A percentile compares a stretch with the other conserved stretches of the same genome.
Conservation (phyloP, 1,140 invertebrate genomes). For the Orius laevigatus region DNA sequence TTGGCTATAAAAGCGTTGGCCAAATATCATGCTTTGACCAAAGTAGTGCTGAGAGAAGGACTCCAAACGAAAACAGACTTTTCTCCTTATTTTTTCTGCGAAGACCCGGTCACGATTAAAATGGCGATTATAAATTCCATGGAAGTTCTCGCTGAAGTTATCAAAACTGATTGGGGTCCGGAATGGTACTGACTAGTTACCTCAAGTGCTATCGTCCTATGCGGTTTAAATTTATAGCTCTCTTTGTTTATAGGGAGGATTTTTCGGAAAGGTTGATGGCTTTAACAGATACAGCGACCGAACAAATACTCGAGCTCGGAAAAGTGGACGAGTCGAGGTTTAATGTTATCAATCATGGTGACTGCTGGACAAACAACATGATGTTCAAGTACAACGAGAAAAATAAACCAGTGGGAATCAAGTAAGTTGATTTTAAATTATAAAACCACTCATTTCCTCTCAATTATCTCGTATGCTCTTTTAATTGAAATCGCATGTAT, state of each 20-base stretch:
- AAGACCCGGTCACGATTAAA: background rate
- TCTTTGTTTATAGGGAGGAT: background rate
- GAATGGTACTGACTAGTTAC: too few relatives aligned
- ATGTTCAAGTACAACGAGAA: constrained; percentile 9
- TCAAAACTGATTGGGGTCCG: background rate
- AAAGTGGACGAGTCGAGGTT: background rate
- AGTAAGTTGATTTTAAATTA: background rate
- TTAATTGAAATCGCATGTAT: too few relatives aligned
- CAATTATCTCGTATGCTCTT: too few relatives aligned
- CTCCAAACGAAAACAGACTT: background rate
- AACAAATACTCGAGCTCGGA: background rate
- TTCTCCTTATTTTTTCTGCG: constrained; percentile 1
- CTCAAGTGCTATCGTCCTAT: too few relatives aligned
- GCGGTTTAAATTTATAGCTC: too few relatives aligned
- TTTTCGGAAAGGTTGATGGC: background rate
- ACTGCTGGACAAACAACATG: constrained; percentile 9
- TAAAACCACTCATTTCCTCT: too few relatives aligned
- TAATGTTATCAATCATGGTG: constrained; percentile 12
- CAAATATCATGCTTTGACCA: constrained; percentile 15
- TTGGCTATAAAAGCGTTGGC: constrained; percentile 11
- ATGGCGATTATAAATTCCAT: background rate
- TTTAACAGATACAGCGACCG: background rate
- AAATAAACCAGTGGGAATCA: background rate
- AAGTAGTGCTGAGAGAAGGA: constrained; percentile 1
- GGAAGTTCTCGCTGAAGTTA: background rate